Base-by-base conservation (phyloP, 2,113 vertebrate genomes). In the Charina bottae region DNA sequence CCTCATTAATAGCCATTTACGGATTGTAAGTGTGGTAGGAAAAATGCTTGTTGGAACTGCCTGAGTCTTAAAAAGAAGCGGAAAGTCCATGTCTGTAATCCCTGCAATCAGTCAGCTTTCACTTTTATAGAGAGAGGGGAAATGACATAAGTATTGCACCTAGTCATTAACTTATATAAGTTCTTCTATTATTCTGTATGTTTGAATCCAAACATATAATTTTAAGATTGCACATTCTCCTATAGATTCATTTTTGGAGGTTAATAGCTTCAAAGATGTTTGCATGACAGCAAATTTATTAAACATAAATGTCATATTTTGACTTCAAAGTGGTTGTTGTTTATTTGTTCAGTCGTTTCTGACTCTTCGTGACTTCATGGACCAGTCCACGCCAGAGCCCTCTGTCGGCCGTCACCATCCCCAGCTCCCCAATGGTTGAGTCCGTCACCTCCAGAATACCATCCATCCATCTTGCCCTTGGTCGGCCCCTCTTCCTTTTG, bases 81-180 rank as follows among this genome's bases (percentile, higher is more conserved):
- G 28, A 64, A 64, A 28, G 28, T 64, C 26, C 28, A 11, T 64
- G 26, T 26, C 26, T 64, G 62, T 64, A 64, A 64, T 64, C 62
- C 62, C 64, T 49, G 46, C 19, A 62, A 62, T 26, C 28, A 54
- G 19, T 64, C 46, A 64, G 1, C 21, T 86, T 89, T 60, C 28
- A 46, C 78, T 54, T 42, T 89, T 5, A 7, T 21, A 90, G 92
- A 78, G 93, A 92, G 46, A 72, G 64, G 89, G 86, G 49, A 23
- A 12, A 93, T 24, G 90, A 37, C 89, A 90, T 92, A 42, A 26
- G 72, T 4, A 55, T 95, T 91, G 88, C 26, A 83, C 4, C 54
- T 92, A 84, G 90, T 17, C 88, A 46, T 87, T 37, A 60, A 9
- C 68, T 17, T 56, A 6, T 37, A n/a, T 72, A 93, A 92, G 91